Percentiles rank a stretch among this genome's conserved stretches.
phyloP scores from a whole-genome alignment of 2,797 vertebrate species.

The Periophthalmus magnuspinnatus region DNA sequence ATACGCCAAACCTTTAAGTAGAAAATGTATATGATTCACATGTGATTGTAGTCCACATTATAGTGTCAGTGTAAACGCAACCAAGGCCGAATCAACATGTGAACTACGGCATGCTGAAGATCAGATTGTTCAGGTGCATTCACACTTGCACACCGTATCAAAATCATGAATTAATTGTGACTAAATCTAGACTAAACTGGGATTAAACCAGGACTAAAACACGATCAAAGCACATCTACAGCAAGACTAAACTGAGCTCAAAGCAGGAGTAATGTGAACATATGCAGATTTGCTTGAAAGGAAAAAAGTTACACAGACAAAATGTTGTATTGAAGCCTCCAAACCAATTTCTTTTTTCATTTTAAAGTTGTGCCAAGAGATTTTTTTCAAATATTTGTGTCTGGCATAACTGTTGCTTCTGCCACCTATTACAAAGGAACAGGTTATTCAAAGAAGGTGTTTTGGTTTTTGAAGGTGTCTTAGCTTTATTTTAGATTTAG shows the following conservation, averaged over 20 bases:
- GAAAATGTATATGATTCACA: too few species aligned
- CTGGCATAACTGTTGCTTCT: not conserved
- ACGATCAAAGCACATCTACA: not conserved
- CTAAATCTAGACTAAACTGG: too few species aligned
- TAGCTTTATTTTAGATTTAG: not conserved
- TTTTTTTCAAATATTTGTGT: not conserved
- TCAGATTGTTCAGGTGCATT: not conserved
- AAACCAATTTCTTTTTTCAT: not conserved
- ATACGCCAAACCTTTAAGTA: too few species aligned
- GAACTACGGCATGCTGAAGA: too few species aligned
- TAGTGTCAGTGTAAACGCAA: not conserved
- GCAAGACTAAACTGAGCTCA: too few species aligned
- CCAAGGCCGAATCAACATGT: not conserved
- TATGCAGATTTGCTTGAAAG: too few species aligned
- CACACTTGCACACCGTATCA: too few species aligned
- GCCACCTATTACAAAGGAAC: not conserved
- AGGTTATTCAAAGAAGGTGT: not conserved
- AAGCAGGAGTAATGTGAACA: too few species aligned
- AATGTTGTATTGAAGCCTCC: not conserved
- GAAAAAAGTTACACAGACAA: not conserved
- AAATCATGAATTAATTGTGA: too few species aligned
- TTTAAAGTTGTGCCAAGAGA: not conserved
- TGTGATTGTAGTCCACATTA: not conserved
- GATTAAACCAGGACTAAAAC: not conserved
- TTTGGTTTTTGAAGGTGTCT: not conserved